Conservation (phyloP, 92 coral and sea anemone species). For the Porites evermanni region DNA sequence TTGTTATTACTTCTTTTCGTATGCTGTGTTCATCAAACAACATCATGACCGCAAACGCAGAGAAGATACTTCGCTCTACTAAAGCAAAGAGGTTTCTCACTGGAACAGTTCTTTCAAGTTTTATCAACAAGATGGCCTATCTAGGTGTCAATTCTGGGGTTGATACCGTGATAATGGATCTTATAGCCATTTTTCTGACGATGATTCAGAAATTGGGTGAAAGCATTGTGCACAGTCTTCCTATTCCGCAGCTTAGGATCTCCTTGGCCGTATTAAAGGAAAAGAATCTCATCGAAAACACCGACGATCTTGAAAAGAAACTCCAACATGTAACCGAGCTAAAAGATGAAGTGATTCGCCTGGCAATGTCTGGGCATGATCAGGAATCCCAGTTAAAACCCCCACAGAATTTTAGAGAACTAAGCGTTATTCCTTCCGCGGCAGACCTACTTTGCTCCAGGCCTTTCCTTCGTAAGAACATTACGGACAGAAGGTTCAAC, state of each 20-base stretch:
- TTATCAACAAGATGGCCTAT: constrained; percentile 39
- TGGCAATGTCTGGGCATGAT: constrained; percentile 28
- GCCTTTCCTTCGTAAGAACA: constrained; percentile 86
- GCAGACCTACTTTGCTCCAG: constrained; percentile 67
- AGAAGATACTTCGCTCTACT: constrained; percentile 19
- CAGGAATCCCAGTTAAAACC: constrained; percentile 49
- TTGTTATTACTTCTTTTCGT: constrained; percentile 29
- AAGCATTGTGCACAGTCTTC: constrained; percentile 46
- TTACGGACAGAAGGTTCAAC: constrained; percentile 65
- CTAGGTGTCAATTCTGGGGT: background rate
- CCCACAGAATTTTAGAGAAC: constrained; percentile 74
- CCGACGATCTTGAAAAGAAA: constrained; percentile 46
- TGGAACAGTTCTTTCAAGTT: constrained; percentile 28
- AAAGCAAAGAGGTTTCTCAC: constrained; percentile 13
- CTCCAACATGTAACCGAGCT: constrained; percentile 43
- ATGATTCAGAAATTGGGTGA: constrained; percentile 10
- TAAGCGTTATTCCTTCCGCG: constrained; percentile 77
- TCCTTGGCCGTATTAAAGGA: constrained; percentile 38
- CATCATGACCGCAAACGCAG: constrained; percentile 11
- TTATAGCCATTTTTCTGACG: constrained; percentile 20
- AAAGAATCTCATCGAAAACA: constrained; percentile 16
- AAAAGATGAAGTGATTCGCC: constrained; percentile 52
- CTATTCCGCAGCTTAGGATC: constrained; percentile 65
- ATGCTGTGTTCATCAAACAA: constrained; percentile 15
- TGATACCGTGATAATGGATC: background rate